Conservation (phyloP, 2,113 vertebrate species). For the Varanus komodoensis region DNA sequence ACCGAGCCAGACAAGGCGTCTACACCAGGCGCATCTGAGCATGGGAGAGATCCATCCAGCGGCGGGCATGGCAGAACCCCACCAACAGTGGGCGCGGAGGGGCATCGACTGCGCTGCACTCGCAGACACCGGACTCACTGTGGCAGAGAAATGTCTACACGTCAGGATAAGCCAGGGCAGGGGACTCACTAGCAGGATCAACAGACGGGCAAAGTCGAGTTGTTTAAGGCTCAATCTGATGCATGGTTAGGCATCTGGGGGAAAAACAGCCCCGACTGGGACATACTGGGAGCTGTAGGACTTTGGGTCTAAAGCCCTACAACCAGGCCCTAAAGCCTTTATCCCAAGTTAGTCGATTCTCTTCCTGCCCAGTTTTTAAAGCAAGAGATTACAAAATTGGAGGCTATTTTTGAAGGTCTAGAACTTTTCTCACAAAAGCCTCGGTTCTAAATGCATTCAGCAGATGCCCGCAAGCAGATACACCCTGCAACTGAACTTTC, state of each 20-base stretch:
- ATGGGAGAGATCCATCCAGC: too few relatives aligned
- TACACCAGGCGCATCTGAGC: too few relatives aligned
- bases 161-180: neutral
- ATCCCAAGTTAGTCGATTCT: too few relatives aligned
- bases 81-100: neutral
- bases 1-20: neutral
- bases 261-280: too few relatives aligned
- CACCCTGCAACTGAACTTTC: neutral
- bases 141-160: neutral
- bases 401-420: neutral
- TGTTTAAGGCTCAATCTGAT: neutral
- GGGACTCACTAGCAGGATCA: neutral
- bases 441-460: neutral
- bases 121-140: too few relatives aligned
- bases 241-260: too few relatives aligned
- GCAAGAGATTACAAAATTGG: neutral
- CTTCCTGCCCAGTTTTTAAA: neutral
- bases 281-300: too few relatives aligned
- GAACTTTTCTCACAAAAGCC: neutral
- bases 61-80: too few relatives aligned
- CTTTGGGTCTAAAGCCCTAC: too few relatives aligned
- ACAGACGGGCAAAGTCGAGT: neutral
- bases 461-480: neutral
- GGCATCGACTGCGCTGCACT: neutral
- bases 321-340: too few relatives aligned